Conservation (phyloP, 1,140 invertebrate genomes). For the Ridgeia piscesae region DNA sequence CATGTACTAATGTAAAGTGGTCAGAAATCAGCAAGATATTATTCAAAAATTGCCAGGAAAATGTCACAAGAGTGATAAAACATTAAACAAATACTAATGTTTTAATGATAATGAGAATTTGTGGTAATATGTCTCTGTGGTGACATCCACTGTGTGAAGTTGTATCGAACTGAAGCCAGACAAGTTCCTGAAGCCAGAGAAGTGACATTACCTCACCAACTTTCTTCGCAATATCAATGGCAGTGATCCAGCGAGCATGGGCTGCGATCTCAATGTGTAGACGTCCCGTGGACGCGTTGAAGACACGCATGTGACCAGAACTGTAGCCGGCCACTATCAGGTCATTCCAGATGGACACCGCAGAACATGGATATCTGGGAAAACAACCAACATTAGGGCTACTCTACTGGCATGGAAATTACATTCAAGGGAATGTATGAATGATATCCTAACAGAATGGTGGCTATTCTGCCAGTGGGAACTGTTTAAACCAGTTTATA, state of each 20-base stretch:
- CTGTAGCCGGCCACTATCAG: slow-evolving; percentile 57
- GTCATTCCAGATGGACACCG: slow-evolving; percentile 44
- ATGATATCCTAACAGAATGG: too few species aligned
- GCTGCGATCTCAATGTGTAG: slow-evolving; percentile 57
- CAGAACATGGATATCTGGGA: slow-evolving; percentile 46
- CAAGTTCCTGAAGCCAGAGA: slow-evolving; percentile 18
- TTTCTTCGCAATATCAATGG: slow-evolving; percentile 54
- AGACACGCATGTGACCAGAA: slow-evolving; percentile 60
- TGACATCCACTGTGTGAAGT: too few species aligned
- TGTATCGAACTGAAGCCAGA: not conserved
- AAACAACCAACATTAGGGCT: not conserved
- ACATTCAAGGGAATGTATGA: too few species aligned
- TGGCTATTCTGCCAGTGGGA: too few species aligned
- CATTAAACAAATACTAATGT: not conserved
- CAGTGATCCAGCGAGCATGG: slow-evolving; percentile 60
- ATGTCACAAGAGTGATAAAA: not conserved
- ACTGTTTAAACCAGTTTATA: too few species aligned
- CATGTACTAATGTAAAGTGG: not conserved
- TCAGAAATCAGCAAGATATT: not conserved
- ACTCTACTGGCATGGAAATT: not conserved
- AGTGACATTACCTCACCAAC: slow-evolving; percentile 55
- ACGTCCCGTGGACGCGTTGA: slow-evolving; percentile 43
- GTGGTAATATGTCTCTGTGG: too few species aligned
- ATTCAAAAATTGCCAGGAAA: not conserved
- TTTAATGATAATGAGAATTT: not conserved